phyloP scores from a whole-genome alignment of 2,888 invertebrate species.

The Dynastes maya region DNA sequence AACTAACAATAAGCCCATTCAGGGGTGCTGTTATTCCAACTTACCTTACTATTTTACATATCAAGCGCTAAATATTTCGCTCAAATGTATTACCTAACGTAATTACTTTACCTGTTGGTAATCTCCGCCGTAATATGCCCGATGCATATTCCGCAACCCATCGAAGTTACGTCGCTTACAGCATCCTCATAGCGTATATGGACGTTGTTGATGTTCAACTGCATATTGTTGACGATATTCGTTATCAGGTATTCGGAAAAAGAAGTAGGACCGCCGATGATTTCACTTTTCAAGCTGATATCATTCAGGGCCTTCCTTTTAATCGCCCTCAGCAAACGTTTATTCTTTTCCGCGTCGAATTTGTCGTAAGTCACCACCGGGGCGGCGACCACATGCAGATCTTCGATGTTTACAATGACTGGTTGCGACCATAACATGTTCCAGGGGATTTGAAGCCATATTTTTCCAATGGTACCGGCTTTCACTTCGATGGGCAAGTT shows the following conservation, averaged over 20 bases:
- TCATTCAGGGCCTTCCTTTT: conserved; percentile 82
- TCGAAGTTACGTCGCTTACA: conserved; percentile 77
- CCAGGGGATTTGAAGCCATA: conserved; percentile 86
- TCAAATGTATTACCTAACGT: too few species aligned
- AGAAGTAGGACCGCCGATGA: conserved; percentile 77
- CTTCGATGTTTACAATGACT: conserved; percentile 82
- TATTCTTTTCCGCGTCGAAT: conserved; percentile 83
- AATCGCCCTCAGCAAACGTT: conserved; percentile 80
- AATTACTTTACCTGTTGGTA: conserved; percentile 79
- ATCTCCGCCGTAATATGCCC: conserved; percentile 85
- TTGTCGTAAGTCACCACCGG: conserved; percentile 80
- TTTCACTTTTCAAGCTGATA: conserved; percentile 75
- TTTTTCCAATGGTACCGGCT: conserved; percentile 84
- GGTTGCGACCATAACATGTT: conserved; percentile 82
- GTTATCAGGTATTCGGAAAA: conserved; percentile 83
- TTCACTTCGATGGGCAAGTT: conserved; percentile 88
- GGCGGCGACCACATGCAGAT: conserved; percentile 83
- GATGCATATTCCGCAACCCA: conserved; percentile 85
- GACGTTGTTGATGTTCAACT: conserved; percentile 84
- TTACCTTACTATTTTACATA: too few species aligned
- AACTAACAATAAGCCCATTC: too few species aligned
- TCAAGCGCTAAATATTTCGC: too few species aligned
- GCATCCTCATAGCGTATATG: conserved; percentile 88
- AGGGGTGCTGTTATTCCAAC: too few species aligned
- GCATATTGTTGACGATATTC: conserved; percentile 85